Evolutionary conservation across 2,797 vertebrate species (phyloP), one percentile per base, ranked within the genome.

Genomic region (Allobates femoralis): DNA sequence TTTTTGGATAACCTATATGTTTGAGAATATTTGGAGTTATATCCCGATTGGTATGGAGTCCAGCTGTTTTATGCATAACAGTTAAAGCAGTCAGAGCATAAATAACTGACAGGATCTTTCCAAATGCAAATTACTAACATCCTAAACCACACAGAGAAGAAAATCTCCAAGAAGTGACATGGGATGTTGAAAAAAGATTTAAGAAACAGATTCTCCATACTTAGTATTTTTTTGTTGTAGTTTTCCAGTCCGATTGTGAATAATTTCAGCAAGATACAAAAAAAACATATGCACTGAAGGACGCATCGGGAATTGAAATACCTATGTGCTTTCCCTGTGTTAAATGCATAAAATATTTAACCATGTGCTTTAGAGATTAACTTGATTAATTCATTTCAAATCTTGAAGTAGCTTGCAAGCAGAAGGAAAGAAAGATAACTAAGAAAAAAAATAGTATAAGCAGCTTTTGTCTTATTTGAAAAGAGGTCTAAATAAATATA

Each of bases 101-200:
- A 85, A 84, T 88, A 84, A 81, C 82, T 76, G 58, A 88, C 86
- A 85, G 77, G 69, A 88, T 66, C 67, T 85, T 88, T 88, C 82
- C 82, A 88, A 88, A 88, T 84, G 86, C 82, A 88, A 88, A 88
- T 84, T 50, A 69, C 82, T 84, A 84, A 81, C 86, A 88, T 88
- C 82, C 86, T 88, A 87, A 87, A 87, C 86, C 86, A 79, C 86
- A 88, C 86, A 88, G 81, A 77, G 82, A 88, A 88, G 74, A 79
- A 84, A 84, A 84, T 67, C 76, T 26, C 86, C 67, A 87, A 82
- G 67, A 87, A 84, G 75, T 66, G 82, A 84, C 77, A 84, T 64
- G 77, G 82, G 69, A 84, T 66, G 82, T 66, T 56, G 28, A 75
- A 87, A 62, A 81, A 84, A 84, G 77, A 88, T 88, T 75, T 81